phyloP scores from a whole-genome alignment of 2,888 invertebrate genomes.

The Malthinus flaveolus region DNA sequence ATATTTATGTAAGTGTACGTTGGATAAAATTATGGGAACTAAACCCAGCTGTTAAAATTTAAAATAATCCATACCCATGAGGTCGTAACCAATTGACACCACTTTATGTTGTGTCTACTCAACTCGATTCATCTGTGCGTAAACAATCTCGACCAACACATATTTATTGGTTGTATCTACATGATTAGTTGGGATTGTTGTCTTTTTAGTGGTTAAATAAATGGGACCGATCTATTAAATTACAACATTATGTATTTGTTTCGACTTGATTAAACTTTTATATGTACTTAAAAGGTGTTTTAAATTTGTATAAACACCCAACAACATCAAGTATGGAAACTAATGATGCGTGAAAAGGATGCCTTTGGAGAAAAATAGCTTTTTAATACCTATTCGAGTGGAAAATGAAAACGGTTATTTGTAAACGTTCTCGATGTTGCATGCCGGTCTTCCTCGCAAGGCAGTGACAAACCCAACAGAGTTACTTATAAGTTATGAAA shows the following conservation, averaged over 20 bases:
- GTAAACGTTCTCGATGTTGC: no score
- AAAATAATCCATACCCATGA: conserved; percentile 21
- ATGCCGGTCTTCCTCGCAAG: no score
- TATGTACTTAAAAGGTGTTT: no score
- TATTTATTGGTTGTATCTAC: conserved; percentile 25
- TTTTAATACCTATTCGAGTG: no score
- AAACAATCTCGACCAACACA: conserved; percentile 26
- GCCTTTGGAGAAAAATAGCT: no score
- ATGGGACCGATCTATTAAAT: not conserved
- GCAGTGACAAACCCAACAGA: no score
- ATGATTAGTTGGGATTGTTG: conserved; percentile 23
- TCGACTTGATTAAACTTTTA: no score
- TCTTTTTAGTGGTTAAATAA: conserved; percentile 3
- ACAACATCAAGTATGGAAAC: no score
- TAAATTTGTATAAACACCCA: no score
- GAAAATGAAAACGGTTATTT: no score
- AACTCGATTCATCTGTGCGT: conserved; percentile 25
- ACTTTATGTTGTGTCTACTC: conserved; percentile 32
- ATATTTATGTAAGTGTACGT: not conserved
- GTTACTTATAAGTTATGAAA: no score
- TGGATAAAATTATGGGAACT: conserved; percentile 19
- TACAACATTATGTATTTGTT: not conserved
- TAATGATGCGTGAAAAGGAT: no score
- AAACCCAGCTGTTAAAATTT: conserved; percentile 22
- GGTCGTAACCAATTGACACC: conserved; percentile 35